Base-by-base conservation (phyloP, 2,888 invertebrate species). In the Hylaea fasciaria region DNA sequence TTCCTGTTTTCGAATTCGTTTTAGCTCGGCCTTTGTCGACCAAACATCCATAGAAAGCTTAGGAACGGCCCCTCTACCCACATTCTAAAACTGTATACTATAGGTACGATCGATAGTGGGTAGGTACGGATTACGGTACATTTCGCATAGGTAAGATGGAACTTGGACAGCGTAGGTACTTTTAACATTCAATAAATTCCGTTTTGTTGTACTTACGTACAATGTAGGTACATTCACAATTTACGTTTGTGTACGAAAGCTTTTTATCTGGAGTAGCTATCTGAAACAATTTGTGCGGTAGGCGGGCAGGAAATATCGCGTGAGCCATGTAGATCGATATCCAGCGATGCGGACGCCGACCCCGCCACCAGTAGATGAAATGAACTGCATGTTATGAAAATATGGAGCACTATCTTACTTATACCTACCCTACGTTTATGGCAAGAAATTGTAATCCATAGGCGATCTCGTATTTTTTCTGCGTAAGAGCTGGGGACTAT, bases 251-350 rank as follows among this genome's bases (percentile, higher is more conserved):
- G 35, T 39, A 61, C 45, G 35, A 63, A 61, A 57, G 32, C 28
- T 50, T 63, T 68, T 70, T 75, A 74, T 77, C 73, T 66, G 54
- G 50, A 65, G 59, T 49, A 66, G 69, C 69, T 72, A 77, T 76
- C 74, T 72, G 66, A 67, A 76, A 73, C 67, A 78, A 73, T 72
- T 73, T 72, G 69, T 69, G 71, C 60, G 64, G 66, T 68, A 73
- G 69, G 71, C 70, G 72, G 70, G 74, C 66, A 71, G 61, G 61
- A 22, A 72, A 70, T 70, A 82, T 83, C 81, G 85, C 85, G 85
- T 83, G 85, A 78, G 81, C 76, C 65, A 76, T 61, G 75, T 68
- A 73, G 85, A 86, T 86, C 86, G 83, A 86, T 85, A 86, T 78
- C 70, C 77, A 82, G 64, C 77, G 73, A 70, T 50, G 52, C 80